These are phyloP conservation scores for Marcusenius ussheri DNA, from an alignment of 2,113 vertebrate species.

Conservation along the genomic window DNA sequence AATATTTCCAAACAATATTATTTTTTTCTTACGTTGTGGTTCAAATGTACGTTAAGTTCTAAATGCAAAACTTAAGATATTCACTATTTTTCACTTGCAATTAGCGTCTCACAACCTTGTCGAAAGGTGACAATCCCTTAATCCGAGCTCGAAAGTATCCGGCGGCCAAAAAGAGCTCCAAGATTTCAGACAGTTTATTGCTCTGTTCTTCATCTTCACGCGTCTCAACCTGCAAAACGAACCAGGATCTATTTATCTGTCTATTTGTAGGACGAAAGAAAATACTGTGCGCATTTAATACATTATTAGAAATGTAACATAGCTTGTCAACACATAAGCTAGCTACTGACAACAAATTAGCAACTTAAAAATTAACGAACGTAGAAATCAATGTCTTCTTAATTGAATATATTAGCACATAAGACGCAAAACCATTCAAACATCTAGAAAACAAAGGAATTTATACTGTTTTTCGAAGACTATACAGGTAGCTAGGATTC, in stretches of 20 bases:
- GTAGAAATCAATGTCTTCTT: not conserved
- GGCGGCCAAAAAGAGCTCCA: conserved; percentile 90
- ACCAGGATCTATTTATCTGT: not conserved
- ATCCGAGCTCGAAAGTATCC: conserved; percentile 95
- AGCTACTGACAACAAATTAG: not conserved
- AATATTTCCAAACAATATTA: not conserved
- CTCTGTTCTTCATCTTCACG: conserved; percentile 95
- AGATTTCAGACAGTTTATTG: conserved; percentile 82
- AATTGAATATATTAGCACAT: not conserved
- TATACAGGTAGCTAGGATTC: not conserved
- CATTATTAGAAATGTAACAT: not conserved
- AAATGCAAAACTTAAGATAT: not conserved
- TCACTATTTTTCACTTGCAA: not conserved
- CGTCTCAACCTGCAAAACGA: conserved; percentile 75
- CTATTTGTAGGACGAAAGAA: not conserved
- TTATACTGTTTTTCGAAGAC: not conserved
- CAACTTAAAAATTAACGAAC: not conserved
- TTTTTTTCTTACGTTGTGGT: not conserved
- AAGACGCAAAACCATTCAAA: not conserved
- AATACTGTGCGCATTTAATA: not conserved
- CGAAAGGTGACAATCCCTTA: conserved; percentile 91
- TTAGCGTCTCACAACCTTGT: conserved; percentile 70
- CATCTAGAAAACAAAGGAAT: not conserved
- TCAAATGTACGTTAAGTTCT: not conserved
- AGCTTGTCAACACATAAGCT: not conserved